Base-by-base conservation (phyloP, 1,140 invertebrate genomes). In the Bradynema listronoti region DNA sequence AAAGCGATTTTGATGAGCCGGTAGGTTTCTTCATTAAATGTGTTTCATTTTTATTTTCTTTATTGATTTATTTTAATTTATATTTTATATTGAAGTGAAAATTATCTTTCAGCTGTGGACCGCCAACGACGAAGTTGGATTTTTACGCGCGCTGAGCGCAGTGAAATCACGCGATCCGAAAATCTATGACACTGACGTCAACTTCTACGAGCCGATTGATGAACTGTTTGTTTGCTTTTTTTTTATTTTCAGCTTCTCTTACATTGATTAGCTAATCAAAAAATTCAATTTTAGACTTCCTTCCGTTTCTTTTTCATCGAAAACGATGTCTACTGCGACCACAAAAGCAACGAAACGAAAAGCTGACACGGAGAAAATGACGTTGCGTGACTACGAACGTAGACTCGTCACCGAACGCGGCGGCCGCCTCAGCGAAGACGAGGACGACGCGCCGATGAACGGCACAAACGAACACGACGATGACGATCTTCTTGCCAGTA, bases 151-250 rank as follows among this genome's bases (percentile, higher is more conserved):
- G 0, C 79, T 92, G 0, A 83, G 89, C 1, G 85, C 84, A 56
- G 78, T 95, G 4, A 94, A 92, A 78, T 87, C 84, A 30, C 88
- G 88, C 78, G 87, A 93, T 82, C 88, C 90, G 0, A 84, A 83
- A 67, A 91, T 92, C 64, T 93, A 93, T 80, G 84, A 92, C 69
- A 82, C 85, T 51, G 82, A 84, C 59, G 80, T 83, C 9, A 84
- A 82, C 45, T 92, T 89, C 76, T 93, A 91, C 79, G 78, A 83
- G 61, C 76, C 83, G 24, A 65, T 51, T 46, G 67, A 9, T 29
- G 42, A 32, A 36, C 42, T 74, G 72, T 39, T 11, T 11, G 36
- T 39, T 11, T 39, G 11, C 11, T 39, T 11, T 19, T 39, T 39
- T 11, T 39, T 11, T 39, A 39, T 39, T 39, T 39, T 19, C 11